Percentiles rank a stretch among this genome's conserved stretches.
Evolutionary conservation across 2,888 invertebrate genomes (phyloP).

Genomic region (Drosophila neotestacea): DNA sequence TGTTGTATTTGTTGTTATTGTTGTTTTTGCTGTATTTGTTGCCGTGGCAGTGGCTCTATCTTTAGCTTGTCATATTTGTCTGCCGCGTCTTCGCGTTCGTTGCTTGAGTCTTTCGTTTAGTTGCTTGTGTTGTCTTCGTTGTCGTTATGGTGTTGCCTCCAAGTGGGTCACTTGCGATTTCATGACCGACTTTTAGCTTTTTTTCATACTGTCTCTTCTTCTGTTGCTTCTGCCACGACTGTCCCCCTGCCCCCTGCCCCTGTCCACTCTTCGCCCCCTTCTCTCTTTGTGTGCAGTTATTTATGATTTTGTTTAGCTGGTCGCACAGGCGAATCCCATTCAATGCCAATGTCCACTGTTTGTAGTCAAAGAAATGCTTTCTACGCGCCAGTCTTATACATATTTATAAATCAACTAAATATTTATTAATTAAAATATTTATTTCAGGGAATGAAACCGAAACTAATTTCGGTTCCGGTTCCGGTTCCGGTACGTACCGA

Average conservation of each 20-base stretch:
- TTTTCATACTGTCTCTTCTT: conserved; percentile 48
- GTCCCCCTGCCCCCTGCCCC: neutral
- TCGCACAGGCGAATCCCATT: conserved; percentile 56
- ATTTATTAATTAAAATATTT: neutral
- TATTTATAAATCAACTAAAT: conserved; percentile 12
- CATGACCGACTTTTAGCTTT: conserved; percentile 84
- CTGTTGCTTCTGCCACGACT: conserved; percentile 26
- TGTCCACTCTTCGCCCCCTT: neutral
- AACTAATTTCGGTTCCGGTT: no score
- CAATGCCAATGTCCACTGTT: conserved; percentile 56
- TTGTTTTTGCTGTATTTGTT: conserved; percentile 36
- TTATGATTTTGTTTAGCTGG: conserved; percentile 71
- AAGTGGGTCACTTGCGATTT: conserved; percentile 85
- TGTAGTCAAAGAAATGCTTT: conserved; percentile 62
- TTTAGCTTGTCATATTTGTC: conserved; percentile 77
- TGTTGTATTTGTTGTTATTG: conserved; percentile 13
- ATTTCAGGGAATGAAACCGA: no score
- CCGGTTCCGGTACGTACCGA: no score
- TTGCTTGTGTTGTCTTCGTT: conserved; percentile 21
- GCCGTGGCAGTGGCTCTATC: conserved; percentile 66
- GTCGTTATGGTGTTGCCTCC: conserved; percentile 67
- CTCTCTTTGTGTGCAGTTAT: conserved; percentile 63
- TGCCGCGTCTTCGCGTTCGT: conserved; percentile 64
- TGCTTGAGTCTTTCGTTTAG: conserved; percentile 76
- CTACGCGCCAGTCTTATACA: conserved; percentile 30